Evolutionary conservation across 2,797 vertebrate species (phyloP), one percentile per base, ranked within the genome.

Genomic region (Clarias pachynema): DNA sequence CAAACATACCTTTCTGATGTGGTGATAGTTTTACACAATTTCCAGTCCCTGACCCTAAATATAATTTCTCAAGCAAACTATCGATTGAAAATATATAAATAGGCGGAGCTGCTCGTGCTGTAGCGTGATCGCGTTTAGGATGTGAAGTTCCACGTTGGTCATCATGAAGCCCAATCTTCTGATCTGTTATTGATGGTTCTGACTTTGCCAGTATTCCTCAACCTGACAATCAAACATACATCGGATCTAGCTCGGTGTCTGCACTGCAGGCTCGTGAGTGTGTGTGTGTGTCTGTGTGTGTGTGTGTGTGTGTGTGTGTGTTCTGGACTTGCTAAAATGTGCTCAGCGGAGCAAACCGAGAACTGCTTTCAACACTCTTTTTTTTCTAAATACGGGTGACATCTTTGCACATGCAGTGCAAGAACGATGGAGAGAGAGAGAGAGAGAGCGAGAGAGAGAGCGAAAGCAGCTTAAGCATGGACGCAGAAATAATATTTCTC

Each of bases 141-240:
- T 9, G n/a, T 40, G 6, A 7, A 60, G 79, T 63, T 29, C 26
- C n/a, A 72, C 65, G 53, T 91, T 92, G 92, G 92, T 37, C 34
- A 37, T 92, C 90, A 91, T 87, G 88, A 65, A 92, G 93, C 92
- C 93, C 93, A 92, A 95, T 95, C 94, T 91, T 92, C 56, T 68
- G 85, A 94, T 95, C 92, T 92, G 91, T 89, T 94, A 95, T 94
- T 92, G 93, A 95, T 95, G 94, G 93, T 89, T 91, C 90, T n/a
- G 92, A 94, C 93, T 92, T 95, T 93, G 93, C 95, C 93, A 93
- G 90, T 93, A 92, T 91, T 92, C 89, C 91, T 91, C 91, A 91
- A 92, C 89, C 93, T 90, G 86, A 93, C 94, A 93, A 94, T 93
- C 95, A 94, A 92, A 94, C 90, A 87, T 82, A 92, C 89, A 94